Percentiles rank a stretch among this genome's conserved stretches.
Evolutionary conservation across 2,113 vertebrate species (phyloP).

Genomic region (Anolis carolinensis): DNA sequence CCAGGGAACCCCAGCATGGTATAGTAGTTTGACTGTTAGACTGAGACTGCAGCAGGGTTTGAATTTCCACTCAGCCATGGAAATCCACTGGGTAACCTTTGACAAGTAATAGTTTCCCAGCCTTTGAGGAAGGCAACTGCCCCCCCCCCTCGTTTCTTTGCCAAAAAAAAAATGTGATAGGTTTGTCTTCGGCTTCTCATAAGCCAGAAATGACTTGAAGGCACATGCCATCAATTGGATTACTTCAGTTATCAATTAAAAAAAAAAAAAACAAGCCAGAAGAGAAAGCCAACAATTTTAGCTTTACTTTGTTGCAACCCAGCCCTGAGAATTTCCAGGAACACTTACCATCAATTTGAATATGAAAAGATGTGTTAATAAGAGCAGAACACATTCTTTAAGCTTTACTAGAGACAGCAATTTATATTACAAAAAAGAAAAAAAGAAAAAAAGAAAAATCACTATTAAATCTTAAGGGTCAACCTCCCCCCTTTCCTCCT

Average conservation of each 20-base stretch:
- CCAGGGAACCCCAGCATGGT: too few species aligned
- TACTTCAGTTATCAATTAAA: slow-evolving; percentile 16
- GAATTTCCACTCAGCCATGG: too few species aligned
- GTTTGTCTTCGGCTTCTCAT: not conserved
- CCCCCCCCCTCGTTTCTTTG: too few species aligned
- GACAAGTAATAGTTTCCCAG: too few species aligned
- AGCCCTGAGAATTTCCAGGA: slow-evolving; percentile 38
- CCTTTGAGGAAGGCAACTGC: too few species aligned
- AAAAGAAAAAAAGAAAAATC: slow-evolving; percentile 37
- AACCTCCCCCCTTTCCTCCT: slow-evolving; percentile 60
- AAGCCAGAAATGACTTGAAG: too few species aligned
- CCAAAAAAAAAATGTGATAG: too few species aligned
- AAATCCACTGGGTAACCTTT: too few species aligned
- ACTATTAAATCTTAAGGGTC: slow-evolving; percentile 46
- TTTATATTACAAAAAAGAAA: slow-evolving; percentile 64
- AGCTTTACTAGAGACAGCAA: slow-evolving; percentile 52
- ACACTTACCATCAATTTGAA: slow-evolving; percentile 68
- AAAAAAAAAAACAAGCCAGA: slow-evolving; percentile 55
- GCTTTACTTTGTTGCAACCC: slow-evolving; percentile 39
- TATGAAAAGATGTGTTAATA: slow-evolving; percentile 71
- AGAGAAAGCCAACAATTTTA: slow-evolving; percentile 7
- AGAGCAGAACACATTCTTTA: slow-evolving; percentile 49
- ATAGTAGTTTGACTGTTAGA: too few species aligned
- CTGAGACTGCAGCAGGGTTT: too few species aligned
- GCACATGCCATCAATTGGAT: not conserved